These are phyloP conservation scores for Cheracebus regulus DNA, from an alignment of 2,797 vertebrate genomes.

Conservation along the genomic window DNA sequence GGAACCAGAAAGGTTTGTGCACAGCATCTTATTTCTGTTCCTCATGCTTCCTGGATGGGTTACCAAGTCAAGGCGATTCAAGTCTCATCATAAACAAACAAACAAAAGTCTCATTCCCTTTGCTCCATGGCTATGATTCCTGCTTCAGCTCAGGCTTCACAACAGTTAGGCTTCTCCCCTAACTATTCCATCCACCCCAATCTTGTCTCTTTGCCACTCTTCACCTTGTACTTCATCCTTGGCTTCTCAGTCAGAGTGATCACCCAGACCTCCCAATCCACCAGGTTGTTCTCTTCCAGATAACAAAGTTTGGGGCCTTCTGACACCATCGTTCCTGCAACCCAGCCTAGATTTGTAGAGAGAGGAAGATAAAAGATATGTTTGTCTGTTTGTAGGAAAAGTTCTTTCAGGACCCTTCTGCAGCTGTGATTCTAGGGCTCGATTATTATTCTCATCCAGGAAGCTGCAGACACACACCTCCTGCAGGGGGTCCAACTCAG, in stretches of 20 bases:
- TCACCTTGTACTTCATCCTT: not conserved
- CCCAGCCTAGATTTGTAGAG: not conserved
- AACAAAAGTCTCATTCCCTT: not conserved
- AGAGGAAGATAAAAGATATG: not conserved
- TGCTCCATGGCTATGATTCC: not conserved
- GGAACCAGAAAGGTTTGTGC: not conserved
- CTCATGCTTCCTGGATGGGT: not conserved
- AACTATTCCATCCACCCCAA: not conserved
- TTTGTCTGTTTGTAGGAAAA: constrained; percentile 45
- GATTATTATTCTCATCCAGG: constrained; percentile 49
- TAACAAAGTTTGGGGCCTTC: not conserved
- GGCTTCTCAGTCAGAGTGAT: not conserved
- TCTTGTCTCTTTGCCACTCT: not conserved
- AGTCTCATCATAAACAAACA: not conserved
- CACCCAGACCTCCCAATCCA: not conserved
- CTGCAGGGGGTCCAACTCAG: constrained; percentile 26
- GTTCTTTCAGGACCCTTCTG: not conserved
- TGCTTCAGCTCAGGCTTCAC: not conserved
- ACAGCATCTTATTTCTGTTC: not conserved
- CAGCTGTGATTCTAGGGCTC: constrained; percentile 39
- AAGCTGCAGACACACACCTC: constrained; percentile 41
- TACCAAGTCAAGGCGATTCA: not conserved
- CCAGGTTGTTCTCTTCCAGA: not conserved
- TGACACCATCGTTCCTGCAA: not conserved
- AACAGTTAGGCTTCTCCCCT: not conserved